Base-by-base conservation (phyloP, 2,797 vertebrate species). In the Tokudaia muenninki region DNA sequence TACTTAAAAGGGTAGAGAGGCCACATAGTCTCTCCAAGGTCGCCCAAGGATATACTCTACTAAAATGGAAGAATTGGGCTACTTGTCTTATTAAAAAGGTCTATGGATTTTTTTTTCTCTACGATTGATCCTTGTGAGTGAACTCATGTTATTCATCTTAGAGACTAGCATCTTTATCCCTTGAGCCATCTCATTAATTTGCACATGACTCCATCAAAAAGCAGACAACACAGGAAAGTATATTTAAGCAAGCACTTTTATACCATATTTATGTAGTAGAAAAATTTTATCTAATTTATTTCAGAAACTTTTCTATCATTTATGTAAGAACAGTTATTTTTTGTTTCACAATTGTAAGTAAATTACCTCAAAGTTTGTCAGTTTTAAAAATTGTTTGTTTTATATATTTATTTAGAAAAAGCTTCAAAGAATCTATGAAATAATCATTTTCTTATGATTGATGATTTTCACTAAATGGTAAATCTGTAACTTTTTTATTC, bases 331-430 rank as follows among this genome's bases (percentile, higher is more conserved):
- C 84, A 90, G 0, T 11, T 24, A 14, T 34, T 34, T 94, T 88
- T 82, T 92, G 9, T 86, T 95, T 90, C 82, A 4, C 5, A 89
- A 84, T 91, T 87, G 4, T 19, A 97, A 89, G 91, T 90, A 89
- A 89, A 79, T 12, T 50, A 87, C 24, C 90, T 78, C 24, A 50
- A 63, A 75, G 41, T 92, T 80, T 80, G 2, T 92, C 8, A 50
- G 24, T 82, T 96, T 91, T 87, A 26, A 92, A 47, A 95, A 94
- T 79, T 88, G 75, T 5, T 55, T 24, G 1, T 84, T 92, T 97
- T 81, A 88, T 29, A 72, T 57, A 82, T 44, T 63, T 50, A 67
- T 22, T 81, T 79, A 92, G 52, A 74, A 74, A 21, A 79, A 84
- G 26, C n/a, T 90, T 67, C 80, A 41, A 41, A 81, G n/a, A 14